phyloP scores from a whole-genome alignment of 1,140 invertebrate species.

The Meteorus sp. region DNA sequence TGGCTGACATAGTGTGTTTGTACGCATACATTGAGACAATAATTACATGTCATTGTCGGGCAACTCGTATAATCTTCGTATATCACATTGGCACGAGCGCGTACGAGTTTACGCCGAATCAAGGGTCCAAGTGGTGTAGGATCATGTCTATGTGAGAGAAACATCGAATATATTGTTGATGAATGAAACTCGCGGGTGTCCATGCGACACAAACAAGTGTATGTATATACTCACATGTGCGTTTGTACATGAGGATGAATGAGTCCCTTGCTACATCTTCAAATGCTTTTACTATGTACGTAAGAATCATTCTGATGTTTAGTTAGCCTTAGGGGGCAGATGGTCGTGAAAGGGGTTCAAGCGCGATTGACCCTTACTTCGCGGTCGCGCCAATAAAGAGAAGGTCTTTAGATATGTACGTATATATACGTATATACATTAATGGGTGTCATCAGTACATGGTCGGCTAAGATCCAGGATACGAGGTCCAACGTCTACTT shows the following conservation, averaged over 20 bases:
- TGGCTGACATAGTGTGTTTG: neutral
- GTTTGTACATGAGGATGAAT: neutral
- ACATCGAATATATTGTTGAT: neutral
- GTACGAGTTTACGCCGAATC: neutral
- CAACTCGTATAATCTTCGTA: neutral
- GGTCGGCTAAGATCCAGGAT: constrained; percentile 43
- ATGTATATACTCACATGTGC: constrained; percentile 2
- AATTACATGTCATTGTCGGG: neutral
- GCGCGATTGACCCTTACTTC: constrained; percentile 41
- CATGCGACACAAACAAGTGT: constrained; percentile 18
- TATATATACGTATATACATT: too few species aligned
- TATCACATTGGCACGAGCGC: constrained; percentile 2
- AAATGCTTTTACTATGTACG: neutral
- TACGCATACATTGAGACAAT: constrained; percentile 11
- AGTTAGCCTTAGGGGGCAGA: constrained; percentile 40
- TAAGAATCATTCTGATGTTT: constrained; percentile 15
- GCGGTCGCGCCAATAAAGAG: constrained; percentile 35
- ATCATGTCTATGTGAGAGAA: constrained; percentile 1
- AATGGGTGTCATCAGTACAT: too few species aligned
- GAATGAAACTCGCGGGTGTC: neutral
- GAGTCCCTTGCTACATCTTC: too few species aligned
- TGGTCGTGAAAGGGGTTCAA: constrained; percentile 41
- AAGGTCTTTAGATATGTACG: too few species aligned
- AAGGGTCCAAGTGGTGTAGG: too few species aligned
- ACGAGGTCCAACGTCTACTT: constrained; percentile 48